Conservation (phyloP, 2,888 invertebrate genomes). For the Andrena flavipes region DNA sequence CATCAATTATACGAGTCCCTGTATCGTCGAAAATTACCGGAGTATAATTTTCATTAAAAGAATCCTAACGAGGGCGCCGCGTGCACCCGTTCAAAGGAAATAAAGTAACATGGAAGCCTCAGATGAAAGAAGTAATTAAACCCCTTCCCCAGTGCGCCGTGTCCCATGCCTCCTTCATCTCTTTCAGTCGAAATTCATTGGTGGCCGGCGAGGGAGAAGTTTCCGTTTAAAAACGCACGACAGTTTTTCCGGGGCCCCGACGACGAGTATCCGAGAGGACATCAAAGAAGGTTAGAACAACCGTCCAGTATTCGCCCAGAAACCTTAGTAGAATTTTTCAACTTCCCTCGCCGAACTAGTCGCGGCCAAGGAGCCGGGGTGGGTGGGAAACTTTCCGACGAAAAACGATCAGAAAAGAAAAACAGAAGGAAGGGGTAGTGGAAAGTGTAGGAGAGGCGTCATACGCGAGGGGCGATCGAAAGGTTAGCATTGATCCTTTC, state of each 20-base stretch:
- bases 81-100: not conserved
- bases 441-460: not conserved
- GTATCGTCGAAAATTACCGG: not conserved
- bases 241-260: slow-evolving; percentile 32
- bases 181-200: slow-evolving; percentile 50
- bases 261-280: slow-evolving; percentile 44
- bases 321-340: slow-evolving; percentile 55
- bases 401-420: slow-evolving; percentile 29
- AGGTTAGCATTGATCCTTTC: slow-evolving; percentile 44
- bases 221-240: slow-evolving; percentile 43
- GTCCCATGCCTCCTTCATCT: slow-evolving; percentile 33
- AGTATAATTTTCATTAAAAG: not conserved
- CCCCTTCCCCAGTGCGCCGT: not conserved
- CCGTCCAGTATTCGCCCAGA: slow-evolving; percentile 26
- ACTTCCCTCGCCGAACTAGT: slow-evolving; percentile 47
- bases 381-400: slow-evolving; percentile 17
- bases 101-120: slow-evolving; percentile 3
- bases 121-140: slow-evolving; percentile 52
- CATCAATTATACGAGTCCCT: not conserved
- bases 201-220: slow-evolving; percentile 28
- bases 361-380: slow-evolving; percentile 9
- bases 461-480: slow-evolving; percentile 11
- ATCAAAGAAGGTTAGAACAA: slow-evolving; percentile 56
- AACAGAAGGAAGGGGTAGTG: slow-evolving; percentile 7
- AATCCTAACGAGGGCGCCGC: not conserved